phyloP scores from a whole-genome alignment of 2,797 vertebrate genomes.

The Sebastes goodei region DNA sequence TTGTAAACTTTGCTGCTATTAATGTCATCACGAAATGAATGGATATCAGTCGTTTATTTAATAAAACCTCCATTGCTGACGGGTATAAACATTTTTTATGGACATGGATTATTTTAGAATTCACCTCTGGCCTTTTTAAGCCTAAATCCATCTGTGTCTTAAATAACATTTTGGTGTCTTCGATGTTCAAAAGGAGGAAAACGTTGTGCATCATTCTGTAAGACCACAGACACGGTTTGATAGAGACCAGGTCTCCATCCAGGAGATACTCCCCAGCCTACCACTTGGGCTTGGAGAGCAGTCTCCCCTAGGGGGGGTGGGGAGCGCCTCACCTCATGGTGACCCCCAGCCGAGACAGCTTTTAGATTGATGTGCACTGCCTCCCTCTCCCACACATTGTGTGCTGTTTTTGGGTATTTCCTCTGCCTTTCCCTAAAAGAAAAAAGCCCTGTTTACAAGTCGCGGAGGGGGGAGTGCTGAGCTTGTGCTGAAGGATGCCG shows the following conservation, averaged over 20 bases:
- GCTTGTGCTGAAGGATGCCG: slow-evolving; percentile 62
- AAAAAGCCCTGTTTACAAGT: slow-evolving; percentile 56
- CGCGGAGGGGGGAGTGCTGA: slow-evolving; percentile 44
- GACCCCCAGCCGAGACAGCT: slow-evolving; percentile 69
- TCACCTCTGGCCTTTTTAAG: slow-evolving; percentile 2
- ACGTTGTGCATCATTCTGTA: slow-evolving; percentile 1
- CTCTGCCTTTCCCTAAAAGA: slow-evolving; percentile 54
- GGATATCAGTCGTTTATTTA: slow-evolving; percentile 46
- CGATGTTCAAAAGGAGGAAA: neutral
- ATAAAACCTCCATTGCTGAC: slow-evolving; percentile 10
- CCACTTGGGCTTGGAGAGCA: slow-evolving; percentile 2
- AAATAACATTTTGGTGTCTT: neutral
- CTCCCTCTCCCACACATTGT: slow-evolving; percentile 68
- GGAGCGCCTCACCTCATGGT: slow-evolving; percentile 63
- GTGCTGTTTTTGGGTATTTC: slow-evolving; percentile 61
- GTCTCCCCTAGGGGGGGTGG: neutral
- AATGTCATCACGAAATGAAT: slow-evolving; percentile 33
- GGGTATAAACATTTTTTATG: slow-evolving; percentile 12
- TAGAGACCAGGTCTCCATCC: slow-evolving; percentile 57
- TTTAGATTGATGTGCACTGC: slow-evolving; percentile 68
- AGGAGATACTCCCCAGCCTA: slow-evolving; percentile 53
- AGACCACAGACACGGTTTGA: slow-evolving; percentile 49
- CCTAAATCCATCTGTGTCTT: neutral
- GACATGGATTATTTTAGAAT: slow-evolving; percentile 4
- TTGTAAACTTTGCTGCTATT: slow-evolving; percentile 43